Evolutionary conservation across 1,140 invertebrate genomes (phyloP).

Genomic region (Sitobion miscanthi): DNA sequence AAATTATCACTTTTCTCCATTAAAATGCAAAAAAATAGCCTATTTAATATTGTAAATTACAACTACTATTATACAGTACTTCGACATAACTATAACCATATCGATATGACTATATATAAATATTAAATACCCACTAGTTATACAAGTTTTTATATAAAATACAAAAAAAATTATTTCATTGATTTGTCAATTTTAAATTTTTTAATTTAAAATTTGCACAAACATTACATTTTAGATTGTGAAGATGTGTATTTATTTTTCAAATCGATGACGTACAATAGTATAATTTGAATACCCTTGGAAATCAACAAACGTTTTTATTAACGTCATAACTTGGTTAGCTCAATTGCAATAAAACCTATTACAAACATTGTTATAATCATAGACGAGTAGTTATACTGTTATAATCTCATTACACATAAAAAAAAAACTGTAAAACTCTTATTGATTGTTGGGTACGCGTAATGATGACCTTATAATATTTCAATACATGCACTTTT

Average conservation of each 20-base stretch:
- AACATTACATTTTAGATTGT: neutral
- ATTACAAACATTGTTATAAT: neutral
- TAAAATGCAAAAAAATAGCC: too few species aligned
- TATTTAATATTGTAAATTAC: too few species aligned
- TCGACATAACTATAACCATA: too few species aligned
- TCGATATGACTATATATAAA: neutral
- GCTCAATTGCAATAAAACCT: neutral
- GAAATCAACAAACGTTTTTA: neutral
- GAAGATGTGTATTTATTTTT: neutral
- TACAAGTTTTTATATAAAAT: neutral
- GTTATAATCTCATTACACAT: neutral
- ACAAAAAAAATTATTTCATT: neutral
- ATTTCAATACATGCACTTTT: neutral
- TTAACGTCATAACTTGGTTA: constrained; percentile 3
- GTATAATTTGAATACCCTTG: neutral
- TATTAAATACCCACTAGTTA: neutral
- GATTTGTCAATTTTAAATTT: neutral
- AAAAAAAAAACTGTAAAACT: neutral
- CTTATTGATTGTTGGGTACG: neutral
- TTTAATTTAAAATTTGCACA: neutral
- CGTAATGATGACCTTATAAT: neutral
- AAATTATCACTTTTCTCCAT: too few species aligned
- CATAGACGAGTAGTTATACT: neutral
- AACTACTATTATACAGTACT: too few species aligned
- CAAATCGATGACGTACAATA: constrained; percentile 6